Evolutionary conservation across 2,888 invertebrate genomes (phyloP).

Genomic region (Xestoiulus laeticollis): DNA sequence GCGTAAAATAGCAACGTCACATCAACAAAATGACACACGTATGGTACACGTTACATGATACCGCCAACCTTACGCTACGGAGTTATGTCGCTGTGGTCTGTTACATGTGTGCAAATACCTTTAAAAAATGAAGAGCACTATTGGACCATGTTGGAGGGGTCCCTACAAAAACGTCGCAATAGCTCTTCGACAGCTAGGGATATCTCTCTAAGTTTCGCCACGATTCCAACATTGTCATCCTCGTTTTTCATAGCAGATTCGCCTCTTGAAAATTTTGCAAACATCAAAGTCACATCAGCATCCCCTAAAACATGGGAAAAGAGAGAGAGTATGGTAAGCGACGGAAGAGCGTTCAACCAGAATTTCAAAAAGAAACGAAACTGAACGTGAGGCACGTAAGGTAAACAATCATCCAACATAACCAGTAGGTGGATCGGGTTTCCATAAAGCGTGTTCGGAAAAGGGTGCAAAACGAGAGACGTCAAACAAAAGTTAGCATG

Average conservation of each 20-base stretch:
- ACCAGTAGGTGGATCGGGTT: background rate
- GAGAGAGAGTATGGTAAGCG: background rate
- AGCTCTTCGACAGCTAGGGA: no score
- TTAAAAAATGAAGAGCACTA: no score
- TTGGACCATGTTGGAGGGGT: no score
- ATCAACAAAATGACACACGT: no score
- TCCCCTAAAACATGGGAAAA: background rate
- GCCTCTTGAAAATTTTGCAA: background rate
- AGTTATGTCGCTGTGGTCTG: no score
- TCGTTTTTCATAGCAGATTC: background rate
- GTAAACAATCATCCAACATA: background rate
- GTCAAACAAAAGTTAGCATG: background rate
- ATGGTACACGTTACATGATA: no score
- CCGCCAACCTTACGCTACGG: no score
- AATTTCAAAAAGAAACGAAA: background rate
- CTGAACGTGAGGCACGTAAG: background rate
- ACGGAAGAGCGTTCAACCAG: background rate
- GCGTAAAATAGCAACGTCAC: no score
- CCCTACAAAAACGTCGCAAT: no score
- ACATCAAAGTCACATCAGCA: background rate
- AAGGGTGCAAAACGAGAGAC: background rate
- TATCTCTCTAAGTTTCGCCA: no score
- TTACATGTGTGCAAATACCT: no score
- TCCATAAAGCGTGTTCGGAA: background rate
- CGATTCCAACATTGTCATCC: background rate